Evolutionary conservation across 2,113 vertebrate genomes (phyloP).

Genomic region (Pipa parva): DNA sequence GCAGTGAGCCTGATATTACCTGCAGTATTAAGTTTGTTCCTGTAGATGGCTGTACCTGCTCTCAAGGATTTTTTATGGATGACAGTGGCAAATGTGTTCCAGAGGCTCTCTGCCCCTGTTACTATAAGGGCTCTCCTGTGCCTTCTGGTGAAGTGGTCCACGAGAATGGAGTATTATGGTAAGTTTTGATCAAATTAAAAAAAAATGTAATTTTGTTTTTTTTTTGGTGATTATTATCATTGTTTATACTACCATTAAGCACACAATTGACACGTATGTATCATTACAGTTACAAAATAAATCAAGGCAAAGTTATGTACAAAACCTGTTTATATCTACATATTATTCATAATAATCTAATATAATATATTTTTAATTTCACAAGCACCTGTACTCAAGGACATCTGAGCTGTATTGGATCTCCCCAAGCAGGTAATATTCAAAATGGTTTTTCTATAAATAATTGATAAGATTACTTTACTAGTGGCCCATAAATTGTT

Average conservation of each 20-base stretch:
- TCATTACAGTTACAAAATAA: too few species aligned
- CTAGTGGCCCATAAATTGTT: too few species aligned
- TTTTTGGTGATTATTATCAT: too few species aligned
- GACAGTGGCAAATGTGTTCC: conserved; percentile 63
- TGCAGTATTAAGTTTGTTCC: conserved; percentile 59
- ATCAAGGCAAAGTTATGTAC: too few species aligned
- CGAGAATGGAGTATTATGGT: conserved; percentile 63
- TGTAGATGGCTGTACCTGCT: conserved; percentile 67
- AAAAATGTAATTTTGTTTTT: too few species aligned
- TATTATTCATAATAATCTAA: too few species aligned
- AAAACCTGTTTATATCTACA: too few species aligned
- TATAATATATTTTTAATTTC: neutral
- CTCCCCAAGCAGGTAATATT: conserved; percentile 55
- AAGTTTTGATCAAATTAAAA: conserved; percentile 48
- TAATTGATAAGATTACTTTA: too few species aligned
- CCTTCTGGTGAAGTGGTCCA: conserved; percentile 63
- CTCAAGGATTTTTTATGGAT: conserved; percentile 61
- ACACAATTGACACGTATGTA: too few species aligned
- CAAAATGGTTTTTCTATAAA: too few species aligned
- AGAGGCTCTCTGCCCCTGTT: conserved; percentile 65
- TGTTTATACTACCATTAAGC: too few species aligned
- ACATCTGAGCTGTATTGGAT: conserved; percentile 62
- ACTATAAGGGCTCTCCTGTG: conserved; percentile 56
- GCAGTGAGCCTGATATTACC: conserved; percentile 57
- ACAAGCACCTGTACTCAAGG: conserved; percentile 63